Conservation (phyloP, 2,113 vertebrate species). For the Steatornis caripensis region DNA sequence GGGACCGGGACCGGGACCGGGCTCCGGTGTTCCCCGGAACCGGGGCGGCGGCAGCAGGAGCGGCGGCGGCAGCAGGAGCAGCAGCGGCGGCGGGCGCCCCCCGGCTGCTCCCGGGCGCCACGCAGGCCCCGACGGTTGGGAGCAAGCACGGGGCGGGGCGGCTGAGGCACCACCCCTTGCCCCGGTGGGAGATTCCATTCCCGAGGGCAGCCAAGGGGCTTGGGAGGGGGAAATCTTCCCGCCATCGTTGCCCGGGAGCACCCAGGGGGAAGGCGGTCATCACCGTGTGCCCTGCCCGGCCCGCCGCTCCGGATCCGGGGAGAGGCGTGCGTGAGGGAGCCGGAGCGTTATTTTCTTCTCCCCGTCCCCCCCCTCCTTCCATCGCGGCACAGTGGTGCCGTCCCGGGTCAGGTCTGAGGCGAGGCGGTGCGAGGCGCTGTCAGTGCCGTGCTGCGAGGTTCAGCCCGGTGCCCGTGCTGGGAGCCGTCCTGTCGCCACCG, state of each 20-base stretch:
- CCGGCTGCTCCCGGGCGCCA: neutral
- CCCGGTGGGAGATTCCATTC: neutral
- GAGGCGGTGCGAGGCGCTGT: neutral
- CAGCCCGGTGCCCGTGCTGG: too few relatives aligned
- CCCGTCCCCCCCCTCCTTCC: fast-evolving
- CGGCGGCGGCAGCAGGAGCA: too few relatives aligned
- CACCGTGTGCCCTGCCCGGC: fast-evolving
- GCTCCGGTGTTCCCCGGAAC: too few relatives aligned
- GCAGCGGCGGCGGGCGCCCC: neutral
- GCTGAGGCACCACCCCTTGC: neutral
- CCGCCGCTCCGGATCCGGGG: fast-evolving
- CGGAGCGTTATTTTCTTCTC: fast-evolving
- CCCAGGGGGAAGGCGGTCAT: fast-evolving
- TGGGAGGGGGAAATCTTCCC: fast-evolving
- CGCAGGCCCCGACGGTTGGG: neutral
- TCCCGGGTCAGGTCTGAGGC: neutral
- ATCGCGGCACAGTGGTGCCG: neutral
- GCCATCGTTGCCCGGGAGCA: fast-evolving
- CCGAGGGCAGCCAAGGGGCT: neutral
- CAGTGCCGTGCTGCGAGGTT: neutral
- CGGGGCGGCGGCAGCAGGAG: too few relatives aligned
- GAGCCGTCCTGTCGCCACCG: neutral
- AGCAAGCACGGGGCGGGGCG: neutral
- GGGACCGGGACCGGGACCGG: neutral
- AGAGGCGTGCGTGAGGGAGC: too few relatives aligned